Conservation (phyloP, 2,888 invertebrate species). For the Pseudococcus jackbeardsleyi region DNA sequence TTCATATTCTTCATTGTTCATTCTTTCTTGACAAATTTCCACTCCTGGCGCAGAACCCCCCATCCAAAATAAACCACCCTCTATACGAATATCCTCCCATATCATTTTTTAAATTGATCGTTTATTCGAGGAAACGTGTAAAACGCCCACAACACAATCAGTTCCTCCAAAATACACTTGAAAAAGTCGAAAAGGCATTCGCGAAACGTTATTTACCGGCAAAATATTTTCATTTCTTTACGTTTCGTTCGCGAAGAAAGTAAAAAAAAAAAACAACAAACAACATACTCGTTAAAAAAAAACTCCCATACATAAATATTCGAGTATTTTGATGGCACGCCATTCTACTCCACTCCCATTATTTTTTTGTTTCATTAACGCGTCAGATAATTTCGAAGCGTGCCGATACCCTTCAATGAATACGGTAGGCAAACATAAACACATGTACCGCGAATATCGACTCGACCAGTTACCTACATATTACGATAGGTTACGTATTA, state of each 20-base stretch:
- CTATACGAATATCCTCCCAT: too few species aligned
- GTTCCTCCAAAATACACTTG: too few species aligned
- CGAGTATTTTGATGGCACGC: not conserved
- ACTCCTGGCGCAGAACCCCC: too few species aligned
- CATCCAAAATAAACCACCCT: too few species aligned
- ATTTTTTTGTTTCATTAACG: constrained; percentile 3
- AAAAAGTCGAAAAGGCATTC: too few species aligned
- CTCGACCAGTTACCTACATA: not conserved
- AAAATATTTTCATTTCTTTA: not conserved
- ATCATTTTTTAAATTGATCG: too few species aligned
- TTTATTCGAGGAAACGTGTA: too few species aligned
- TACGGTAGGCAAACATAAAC: constrained; percentile 10
- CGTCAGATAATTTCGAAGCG: constrained; percentile 2
- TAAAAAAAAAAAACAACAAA: not conserved
- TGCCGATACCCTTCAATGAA: constrained; percentile 10
- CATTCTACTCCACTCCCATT: not conserved
- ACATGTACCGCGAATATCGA: constrained; percentile 10
- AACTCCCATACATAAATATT: not conserved
- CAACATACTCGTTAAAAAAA: not conserved
- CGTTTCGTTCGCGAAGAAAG: not conserved
- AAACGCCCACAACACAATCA: too few species aligned
- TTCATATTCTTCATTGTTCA: too few species aligned
- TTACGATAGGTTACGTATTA: not conserved
- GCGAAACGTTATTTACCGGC: not conserved
- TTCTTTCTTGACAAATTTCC: too few species aligned